A percentile compares a stretch with the other conserved stretches of the same genome.
Conservation (phyloP, 2,888 invertebrate genomes). For the Penaeus monodon region DNA sequence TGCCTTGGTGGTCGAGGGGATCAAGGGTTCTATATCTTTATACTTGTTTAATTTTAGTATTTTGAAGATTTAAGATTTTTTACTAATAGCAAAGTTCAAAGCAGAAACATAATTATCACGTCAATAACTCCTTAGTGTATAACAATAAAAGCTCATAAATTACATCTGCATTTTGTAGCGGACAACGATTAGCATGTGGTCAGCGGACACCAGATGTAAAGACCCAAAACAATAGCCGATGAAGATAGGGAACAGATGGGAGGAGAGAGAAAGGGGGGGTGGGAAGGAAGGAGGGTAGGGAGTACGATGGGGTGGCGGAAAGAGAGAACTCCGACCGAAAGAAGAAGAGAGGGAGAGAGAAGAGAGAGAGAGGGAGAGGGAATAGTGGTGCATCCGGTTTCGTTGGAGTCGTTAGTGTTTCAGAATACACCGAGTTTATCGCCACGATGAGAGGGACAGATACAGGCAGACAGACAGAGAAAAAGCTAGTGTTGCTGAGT, state of each 20-base stretch:
- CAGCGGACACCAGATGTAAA: background rate
- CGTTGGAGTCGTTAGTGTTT: slow-evolving; percentile 15
- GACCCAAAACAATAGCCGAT: background rate
- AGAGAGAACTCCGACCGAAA: background rate
- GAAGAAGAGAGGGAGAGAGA: background rate
- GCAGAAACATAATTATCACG: too few relatives aligned
- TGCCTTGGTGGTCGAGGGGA: too few relatives aligned
- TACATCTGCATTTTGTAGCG: too few relatives aligned
- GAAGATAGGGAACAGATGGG: slow-evolving; percentile 25
- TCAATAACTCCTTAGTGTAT: too few relatives aligned
- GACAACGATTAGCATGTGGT: too few relatives aligned
- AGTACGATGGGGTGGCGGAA: background rate
- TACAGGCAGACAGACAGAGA: too few relatives aligned
- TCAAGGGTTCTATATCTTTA: too few relatives aligned
- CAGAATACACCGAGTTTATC: background rate
- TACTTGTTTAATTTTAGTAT: too few relatives aligned
- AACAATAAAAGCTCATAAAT: too few relatives aligned
- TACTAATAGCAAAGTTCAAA: too few relatives aligned
- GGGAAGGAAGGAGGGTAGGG: background rate
- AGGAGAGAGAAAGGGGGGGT: background rate
- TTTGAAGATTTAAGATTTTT: too few relatives aligned
- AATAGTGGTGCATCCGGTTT: background rate
- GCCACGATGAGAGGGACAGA: background rate
- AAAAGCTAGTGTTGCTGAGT: too few relatives aligned
- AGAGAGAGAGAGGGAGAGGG: background rate